These are phyloP conservation scores for Spheniscus mendiculus DNA, from an alignment of 2,113 vertebrate species.

Conservation along the genomic window DNA sequence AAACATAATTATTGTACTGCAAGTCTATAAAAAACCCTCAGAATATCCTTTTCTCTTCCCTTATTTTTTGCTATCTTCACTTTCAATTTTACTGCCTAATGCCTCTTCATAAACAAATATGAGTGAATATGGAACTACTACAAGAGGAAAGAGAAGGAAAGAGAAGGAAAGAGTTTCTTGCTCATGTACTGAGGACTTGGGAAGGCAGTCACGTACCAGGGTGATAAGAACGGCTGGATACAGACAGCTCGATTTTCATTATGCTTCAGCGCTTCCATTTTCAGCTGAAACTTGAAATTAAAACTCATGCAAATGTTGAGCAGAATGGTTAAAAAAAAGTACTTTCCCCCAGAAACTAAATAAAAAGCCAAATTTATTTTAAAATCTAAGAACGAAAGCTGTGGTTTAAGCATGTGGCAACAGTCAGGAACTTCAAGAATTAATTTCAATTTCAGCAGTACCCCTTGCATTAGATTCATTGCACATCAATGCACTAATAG, in stretches of 20 bases:
- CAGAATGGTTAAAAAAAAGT: not conserved
- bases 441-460: not conserved
- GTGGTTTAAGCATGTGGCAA: not conserved
- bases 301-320: not conserved
- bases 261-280: not conserved
- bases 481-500: not conserved
- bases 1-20: not conserved
- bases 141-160: not conserved
- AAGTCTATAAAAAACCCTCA: not conserved
- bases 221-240: not conserved
- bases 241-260: not conserved
- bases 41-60: not conserved
- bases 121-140: not conserved
- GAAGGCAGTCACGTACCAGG: not conserved
- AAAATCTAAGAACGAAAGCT: not conserved
- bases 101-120: not conserved
- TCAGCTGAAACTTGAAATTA: not conserved
- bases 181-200: not conserved
- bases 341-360: not conserved
- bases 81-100: not conserved
- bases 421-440: not conserved
- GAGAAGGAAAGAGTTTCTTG: not conserved
- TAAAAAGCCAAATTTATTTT: not conserved
- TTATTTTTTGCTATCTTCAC: not conserved
- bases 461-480: not conserved